Evolutionary conservation across 2,113 vertebrate species (phyloP).

Genomic region (human): GRCh38 chr4:67250501-67251000

Average conservation of each 20-base stretch:
- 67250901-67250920: background rate
- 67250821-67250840: background rate
- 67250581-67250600: background rate
- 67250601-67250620: background rate
- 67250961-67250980: background rate
- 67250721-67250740: background rate
- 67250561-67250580: background rate
- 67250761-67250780: background rate
- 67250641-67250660: background rate
- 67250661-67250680: background rate
- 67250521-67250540: background rate
- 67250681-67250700: background rate
- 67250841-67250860: background rate
- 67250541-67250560: slow-evolving; percentile 39
- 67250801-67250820: background rate
- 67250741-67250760: background rate
- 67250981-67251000: background rate
- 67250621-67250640: background rate
- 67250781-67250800: background rate
- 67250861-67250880: background rate
- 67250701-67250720: background rate
- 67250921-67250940: background rate
- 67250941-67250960: background rate
- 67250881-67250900: slow-evolving; percentile 6
- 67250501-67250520: background rate